Evolutionary conservation across 2,797 vertebrate species (phyloP).

Genomic region (Naso thynnoides): DNA sequence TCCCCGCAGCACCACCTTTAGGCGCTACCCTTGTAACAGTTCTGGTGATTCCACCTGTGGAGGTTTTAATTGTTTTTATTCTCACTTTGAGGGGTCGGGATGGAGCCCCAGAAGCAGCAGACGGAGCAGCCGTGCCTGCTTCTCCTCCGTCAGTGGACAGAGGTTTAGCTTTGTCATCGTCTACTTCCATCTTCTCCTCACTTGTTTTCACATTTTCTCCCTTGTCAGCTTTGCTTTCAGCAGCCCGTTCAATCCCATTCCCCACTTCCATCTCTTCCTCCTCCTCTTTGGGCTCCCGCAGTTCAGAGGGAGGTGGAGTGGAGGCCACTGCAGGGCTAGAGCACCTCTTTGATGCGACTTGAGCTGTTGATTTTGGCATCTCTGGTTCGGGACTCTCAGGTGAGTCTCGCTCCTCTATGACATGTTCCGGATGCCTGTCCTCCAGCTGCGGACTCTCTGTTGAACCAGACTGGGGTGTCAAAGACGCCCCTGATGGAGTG

Average conservation of each 20-base stretch:
- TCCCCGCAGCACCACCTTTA: constrained; percentile 78
- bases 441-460: constrained; percentile 78
- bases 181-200: constrained; percentile 83
- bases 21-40: constrained; percentile 92
- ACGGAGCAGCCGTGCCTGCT: constrained; percentile 67
- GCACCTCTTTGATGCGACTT: constrained; percentile 77
- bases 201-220: constrained; percentile 64
- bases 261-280: constrained; percentile 88
- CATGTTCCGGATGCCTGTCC: constrained; percentile 84
- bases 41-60: constrained; percentile 94
- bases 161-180: constrained; percentile 72
- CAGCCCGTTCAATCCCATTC: constrained; percentile 71
- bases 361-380: constrained; percentile 80
- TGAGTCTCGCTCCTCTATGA: constrained; percentile 87
- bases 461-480: constrained; percentile 76
- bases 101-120: constrained; percentile 84
- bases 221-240: constrained; percentile 77
- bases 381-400: constrained; percentile 88
- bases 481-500: constrained; percentile 76
- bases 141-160: constrained; percentile 55
- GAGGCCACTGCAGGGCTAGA: constrained; percentile 80
- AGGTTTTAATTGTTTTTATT: constrained; percentile 97
- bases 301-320: constrained; percentile 81
- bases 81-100: constrained; percentile 94
- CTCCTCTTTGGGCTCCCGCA: constrained; percentile 88